Conservation (phyloP, 2,888 invertebrate genomes). For the Ichneumon xanthorius region DNA sequence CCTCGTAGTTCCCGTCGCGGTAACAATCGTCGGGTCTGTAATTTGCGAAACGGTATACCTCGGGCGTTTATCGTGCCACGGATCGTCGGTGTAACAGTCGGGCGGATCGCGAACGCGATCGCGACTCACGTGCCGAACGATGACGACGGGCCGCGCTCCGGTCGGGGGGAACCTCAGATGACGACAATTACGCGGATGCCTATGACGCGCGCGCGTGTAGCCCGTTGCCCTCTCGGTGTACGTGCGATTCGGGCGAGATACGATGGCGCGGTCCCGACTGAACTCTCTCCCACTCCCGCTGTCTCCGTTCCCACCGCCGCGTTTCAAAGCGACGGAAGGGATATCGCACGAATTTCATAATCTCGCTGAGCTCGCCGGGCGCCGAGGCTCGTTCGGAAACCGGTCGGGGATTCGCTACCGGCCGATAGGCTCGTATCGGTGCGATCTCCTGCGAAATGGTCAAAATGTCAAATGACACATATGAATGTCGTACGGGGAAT, state of each 20-base stretch:
- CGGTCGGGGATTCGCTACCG: too few relatives aligned
- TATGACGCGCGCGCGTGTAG: constrained; percentile 60
- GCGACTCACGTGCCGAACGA: constrained; percentile 25
- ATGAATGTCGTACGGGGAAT: too few relatives aligned
- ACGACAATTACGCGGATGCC: constrained; percentile 45
- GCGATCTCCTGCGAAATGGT: too few relatives aligned
- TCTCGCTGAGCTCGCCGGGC: too few relatives aligned
- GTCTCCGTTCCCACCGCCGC: too few relatives aligned
- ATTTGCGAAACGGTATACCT: not conserved
- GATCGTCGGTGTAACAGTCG: constrained; percentile 3
- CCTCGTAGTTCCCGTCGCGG: not conserved
- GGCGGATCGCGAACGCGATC: not conserved
- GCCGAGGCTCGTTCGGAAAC: too few relatives aligned
- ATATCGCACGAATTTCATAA: constrained; percentile 2
- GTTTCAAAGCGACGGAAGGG: not conserved
- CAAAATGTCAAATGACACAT: too few relatives aligned
- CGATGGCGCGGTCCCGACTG: constrained; percentile 72
- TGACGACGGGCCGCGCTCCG: not conserved
- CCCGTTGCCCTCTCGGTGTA: constrained; percentile 70
- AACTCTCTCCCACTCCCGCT: constrained; percentile 53
- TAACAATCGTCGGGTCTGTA: not conserved
- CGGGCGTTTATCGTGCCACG: constrained; percentile 8
- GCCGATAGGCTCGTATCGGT: too few relatives aligned
- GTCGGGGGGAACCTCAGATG: constrained; percentile 21
- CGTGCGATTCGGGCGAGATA: constrained; percentile 78